Conservation (phyloP, 2,888 invertebrate genomes). For the Cephus nigrinus region DNA sequence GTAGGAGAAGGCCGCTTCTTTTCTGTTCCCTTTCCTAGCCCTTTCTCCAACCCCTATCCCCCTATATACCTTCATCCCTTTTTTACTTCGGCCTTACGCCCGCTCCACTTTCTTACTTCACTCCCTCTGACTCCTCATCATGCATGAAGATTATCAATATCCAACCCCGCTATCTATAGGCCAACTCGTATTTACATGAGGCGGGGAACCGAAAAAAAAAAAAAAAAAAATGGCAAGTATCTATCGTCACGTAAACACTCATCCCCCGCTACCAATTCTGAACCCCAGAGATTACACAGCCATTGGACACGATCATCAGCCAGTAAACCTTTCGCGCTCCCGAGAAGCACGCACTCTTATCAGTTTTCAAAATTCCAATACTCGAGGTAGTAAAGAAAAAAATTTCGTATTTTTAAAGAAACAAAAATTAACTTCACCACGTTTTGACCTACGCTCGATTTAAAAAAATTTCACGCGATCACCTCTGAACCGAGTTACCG, state of each 20-base stretch:
- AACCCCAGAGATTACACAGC: constrained; percentile 46
- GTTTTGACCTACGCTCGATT: not conserved
- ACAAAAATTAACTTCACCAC: not conserved
- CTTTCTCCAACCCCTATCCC: not conserved
- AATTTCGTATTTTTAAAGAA: not conserved
- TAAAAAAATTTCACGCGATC: not conserved
- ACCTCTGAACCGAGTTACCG: no score
- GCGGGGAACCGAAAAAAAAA: not conserved
- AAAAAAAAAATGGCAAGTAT: constrained; percentile 28
- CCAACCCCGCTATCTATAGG: constrained; percentile 30
- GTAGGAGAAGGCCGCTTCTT: constrained; percentile 16
- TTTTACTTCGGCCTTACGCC: not conserved
- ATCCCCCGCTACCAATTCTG: not conserved
- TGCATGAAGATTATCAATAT: constrained; percentile 54
- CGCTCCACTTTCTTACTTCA: not conserved
- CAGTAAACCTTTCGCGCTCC: not conserved
- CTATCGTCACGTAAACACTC: constrained; percentile 44
- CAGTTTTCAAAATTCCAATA: not conserved
- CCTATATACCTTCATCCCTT: not conserved
- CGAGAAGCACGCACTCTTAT: not conserved
- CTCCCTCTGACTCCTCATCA: not conserved
- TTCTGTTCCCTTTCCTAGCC: constrained; percentile 18
- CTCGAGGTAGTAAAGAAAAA: not conserved
- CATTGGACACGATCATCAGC: constrained; percentile 26
- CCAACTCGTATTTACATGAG: not conserved